phyloP scores from a whole-genome alignment of 1,140 invertebrate genomes.

The Aphis craccivora region DNA sequence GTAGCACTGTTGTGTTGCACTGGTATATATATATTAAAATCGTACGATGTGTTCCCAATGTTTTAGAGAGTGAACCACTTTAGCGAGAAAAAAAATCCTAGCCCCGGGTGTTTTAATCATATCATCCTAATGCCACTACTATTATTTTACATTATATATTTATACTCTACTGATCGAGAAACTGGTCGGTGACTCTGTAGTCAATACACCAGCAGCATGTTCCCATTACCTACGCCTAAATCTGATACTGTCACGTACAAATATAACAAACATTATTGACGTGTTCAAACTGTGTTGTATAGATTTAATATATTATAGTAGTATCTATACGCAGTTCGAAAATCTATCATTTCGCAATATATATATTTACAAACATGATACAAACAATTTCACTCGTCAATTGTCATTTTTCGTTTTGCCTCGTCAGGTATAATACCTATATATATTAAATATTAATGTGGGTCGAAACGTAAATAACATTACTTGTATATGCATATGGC shows the following conservation, averaged over 20 bases:
- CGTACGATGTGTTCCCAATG: neutral
- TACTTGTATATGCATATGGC: neutral
- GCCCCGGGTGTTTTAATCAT: neutral
- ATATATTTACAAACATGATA: neutral
- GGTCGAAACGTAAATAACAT: neutral
- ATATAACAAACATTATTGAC: neutral
- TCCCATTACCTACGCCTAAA: neutral
- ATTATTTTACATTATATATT: neutral
- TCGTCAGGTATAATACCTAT: neutral
- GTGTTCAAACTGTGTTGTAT: neutral
- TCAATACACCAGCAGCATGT: neutral
- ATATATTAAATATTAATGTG: neutral
- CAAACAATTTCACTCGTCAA: neutral
- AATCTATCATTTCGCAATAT: neutral
- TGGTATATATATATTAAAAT: neutral
- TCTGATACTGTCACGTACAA: neutral
- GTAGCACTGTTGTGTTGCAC: neutral
- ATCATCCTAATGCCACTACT: neutral
- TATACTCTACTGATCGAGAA: neutral
- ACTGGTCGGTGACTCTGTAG: neutral
- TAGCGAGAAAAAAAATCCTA: neutral
- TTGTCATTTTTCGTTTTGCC: neutral
- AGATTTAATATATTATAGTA: neutral
- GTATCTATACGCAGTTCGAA: neutral
- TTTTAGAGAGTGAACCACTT: conserved; percentile 33